Percentiles rank a stretch among this genome's conserved stretches.
These are phyloP conservation scores for Caenorhabditis sp. DNA, from an alignment of 2,888 invertebrate species.

Conservation along the genomic window DNA sequence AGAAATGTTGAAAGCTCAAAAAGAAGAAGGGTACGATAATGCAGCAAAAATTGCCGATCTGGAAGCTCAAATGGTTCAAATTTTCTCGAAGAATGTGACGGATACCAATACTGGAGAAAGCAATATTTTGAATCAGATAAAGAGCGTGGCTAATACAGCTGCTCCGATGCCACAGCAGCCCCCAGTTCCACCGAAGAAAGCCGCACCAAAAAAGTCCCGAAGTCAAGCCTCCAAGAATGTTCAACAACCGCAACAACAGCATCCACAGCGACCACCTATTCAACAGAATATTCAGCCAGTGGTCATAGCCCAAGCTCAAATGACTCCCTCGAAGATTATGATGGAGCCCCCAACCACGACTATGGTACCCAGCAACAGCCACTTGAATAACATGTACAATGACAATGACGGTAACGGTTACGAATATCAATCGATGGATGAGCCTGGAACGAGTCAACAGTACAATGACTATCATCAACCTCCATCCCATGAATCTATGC, in stretches of 20 bases:
- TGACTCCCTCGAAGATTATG: conserved; percentile 28
- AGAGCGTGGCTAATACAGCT: neutral
- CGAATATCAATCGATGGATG: conserved; percentile 42
- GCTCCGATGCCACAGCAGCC: neutral
- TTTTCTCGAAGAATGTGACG: conserved; percentile 41
- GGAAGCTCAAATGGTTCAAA: neutral
- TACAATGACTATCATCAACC: conserved; percentile 42
- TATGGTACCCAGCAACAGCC: conserved; percentile 44
- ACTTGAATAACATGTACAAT: conserved; percentile 19
- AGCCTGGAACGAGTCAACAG: conserved; percentile 48
- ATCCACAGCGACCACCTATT: no score
- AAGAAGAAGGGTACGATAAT: conserved; percentile 20
- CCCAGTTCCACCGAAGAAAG: neutral
- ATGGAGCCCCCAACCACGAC: conserved; percentile 56
- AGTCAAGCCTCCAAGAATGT: conserved; percentile 3
- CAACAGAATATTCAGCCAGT: neutral
- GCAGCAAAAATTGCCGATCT: neutral
- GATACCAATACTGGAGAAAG: neutral
- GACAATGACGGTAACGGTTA: neutral
- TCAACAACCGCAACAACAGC: conserved; percentile 14
- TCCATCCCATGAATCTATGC: conserved; percentile 16
- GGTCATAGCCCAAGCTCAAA: conserved; percentile 12
- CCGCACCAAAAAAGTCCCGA: neutral
- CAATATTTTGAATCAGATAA: conserved; percentile 7
- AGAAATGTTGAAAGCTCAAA: neutral